Evolutionary conservation across 2,888 invertebrate species (phyloP).

Genomic region (Pherbina coryleti): DNA sequence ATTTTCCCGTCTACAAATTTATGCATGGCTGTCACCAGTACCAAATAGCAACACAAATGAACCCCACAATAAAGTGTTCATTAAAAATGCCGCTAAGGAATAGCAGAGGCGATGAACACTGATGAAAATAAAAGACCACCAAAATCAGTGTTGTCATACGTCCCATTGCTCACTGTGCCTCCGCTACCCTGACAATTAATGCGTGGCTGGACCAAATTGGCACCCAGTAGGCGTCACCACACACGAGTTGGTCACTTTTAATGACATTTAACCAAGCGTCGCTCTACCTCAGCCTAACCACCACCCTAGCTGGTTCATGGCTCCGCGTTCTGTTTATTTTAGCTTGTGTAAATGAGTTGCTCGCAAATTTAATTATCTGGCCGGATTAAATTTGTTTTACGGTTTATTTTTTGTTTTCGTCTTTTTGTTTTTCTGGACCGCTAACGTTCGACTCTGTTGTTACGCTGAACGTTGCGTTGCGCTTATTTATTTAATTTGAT

Average conservation of each 20-base stretch:
- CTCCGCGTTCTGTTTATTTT: not conserved
- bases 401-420: constrained; percentile 17
- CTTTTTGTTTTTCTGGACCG: not conserved
- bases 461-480: not conserved
- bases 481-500: constrained; percentile 8
- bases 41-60: no score
- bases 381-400: constrained; percentile 44
- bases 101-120: not conserved
- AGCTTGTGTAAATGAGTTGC: constrained; percentile 14
- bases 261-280: no score
- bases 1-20: no score
- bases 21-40: no score
- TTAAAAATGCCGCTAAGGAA: constrained; percentile 16
- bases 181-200: constrained; percentile 4
- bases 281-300: constrained; percentile 1
- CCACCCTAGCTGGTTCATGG: not conserved
- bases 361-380: constrained; percentile 44
- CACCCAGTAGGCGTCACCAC: not conserved
- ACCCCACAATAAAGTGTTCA: not conserved
- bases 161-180: not conserved
- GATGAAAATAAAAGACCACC: not conserved
- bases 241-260: constrained; percentile 3
- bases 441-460: not conserved
- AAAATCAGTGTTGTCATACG: not conserved
- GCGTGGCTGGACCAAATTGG: not conserved